These are phyloP conservation scores for Drosophila leonis DNA, from an alignment of 2,888 invertebrate genomes.

Conservation along the genomic window DNA sequence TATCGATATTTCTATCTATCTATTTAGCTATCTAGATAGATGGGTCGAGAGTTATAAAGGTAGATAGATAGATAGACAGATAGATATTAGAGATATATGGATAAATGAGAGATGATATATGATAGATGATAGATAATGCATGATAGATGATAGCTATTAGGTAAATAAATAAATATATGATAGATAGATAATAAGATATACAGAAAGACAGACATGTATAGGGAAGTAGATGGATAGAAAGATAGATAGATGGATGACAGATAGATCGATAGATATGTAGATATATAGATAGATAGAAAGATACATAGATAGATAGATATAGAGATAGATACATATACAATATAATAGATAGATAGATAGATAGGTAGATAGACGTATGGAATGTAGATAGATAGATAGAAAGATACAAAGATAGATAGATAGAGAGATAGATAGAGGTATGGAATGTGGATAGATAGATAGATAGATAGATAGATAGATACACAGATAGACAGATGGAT, in stretches of 20 bases:
- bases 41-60: neutral
- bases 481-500: neutral
- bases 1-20: neutral
- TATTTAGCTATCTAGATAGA: neutral
- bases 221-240: too few species aligned
- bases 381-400: too few species aligned
- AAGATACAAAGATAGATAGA: too few species aligned
- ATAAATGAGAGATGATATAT: neutral
- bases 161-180: neutral
- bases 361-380: neutral
- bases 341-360: neutral
- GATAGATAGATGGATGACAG: too few species aligned
- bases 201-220: too few species aligned
- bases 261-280: neutral
- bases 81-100: neutral
- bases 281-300: neutral
- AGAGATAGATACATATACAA: neutral
- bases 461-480: neutral
- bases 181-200: neutral
- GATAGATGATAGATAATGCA: neutral
- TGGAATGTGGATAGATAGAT: neutral
- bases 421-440: neutral
- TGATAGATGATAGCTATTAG: too few species aligned
- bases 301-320: neutral
- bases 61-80: neutral